Evolutionary conservation across 2,797 vertebrate genomes (phyloP).

Genomic region (Otus scops): DNA sequence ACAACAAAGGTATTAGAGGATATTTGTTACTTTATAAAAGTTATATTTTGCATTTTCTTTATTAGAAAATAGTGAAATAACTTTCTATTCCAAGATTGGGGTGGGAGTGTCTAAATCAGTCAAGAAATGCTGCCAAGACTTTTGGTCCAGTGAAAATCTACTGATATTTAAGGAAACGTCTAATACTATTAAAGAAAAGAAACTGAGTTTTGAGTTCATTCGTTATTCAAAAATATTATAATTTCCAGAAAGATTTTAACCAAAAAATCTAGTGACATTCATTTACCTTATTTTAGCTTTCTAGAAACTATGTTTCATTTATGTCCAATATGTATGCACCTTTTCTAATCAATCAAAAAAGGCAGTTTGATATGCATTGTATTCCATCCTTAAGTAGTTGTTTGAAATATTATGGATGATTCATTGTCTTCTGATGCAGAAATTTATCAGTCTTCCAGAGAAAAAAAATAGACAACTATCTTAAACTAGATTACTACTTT

Average conservation of each 20-base stretch:
- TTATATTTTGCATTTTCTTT: neutral
- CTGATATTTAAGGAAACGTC: neutral
- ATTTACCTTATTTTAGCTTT: neutral
- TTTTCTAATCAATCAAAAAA: neutral
- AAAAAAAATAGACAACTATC: neutral
- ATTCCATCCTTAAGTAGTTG: neutral
- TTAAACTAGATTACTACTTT: neutral
- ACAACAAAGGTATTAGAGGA: slow-evolving; percentile 77
- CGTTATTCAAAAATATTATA: neutral
- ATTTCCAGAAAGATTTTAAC: neutral
- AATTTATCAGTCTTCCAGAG: neutral
- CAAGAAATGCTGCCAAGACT: neutral
- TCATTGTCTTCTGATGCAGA: neutral
- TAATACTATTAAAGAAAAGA: neutral
- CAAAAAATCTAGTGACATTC: neutral
- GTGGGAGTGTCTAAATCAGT: neutral
- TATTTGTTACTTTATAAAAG: neutral
- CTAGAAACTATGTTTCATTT: neutral
- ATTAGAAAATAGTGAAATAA: neutral
- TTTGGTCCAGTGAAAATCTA: neutral
- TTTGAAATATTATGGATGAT: neutral
- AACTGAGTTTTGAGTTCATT: neutral
- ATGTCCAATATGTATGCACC: neutral
- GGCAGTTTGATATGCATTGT: neutral
- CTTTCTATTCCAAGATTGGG: neutral